These are phyloP conservation scores for Saturnia pavonia DNA, from an alignment of 2,888 invertebrate species.

Conservation along the genomic window DNA sequence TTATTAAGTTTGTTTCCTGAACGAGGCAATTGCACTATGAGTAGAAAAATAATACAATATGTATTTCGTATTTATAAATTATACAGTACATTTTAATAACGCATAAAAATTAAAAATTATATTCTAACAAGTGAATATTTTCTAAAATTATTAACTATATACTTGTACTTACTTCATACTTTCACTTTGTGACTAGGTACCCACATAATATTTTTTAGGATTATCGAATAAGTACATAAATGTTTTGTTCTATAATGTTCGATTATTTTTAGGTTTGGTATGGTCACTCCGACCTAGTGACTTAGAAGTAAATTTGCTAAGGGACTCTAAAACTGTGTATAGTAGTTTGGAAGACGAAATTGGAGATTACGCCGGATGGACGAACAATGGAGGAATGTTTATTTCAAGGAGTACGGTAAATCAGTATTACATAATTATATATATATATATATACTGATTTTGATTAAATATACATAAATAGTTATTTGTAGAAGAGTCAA, in stretches of 20 bases:
- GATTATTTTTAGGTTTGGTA: slow-evolving; percentile 81
- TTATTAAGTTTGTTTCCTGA: too few relatives aligned
- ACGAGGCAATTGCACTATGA: too few relatives aligned
- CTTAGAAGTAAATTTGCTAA: slow-evolving; percentile 90
- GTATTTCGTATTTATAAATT: too few relatives aligned
- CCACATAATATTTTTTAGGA: neutral
- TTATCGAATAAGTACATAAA: too few relatives aligned
- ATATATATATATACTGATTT: too few relatives aligned
- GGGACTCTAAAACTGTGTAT: slow-evolving; percentile 86
- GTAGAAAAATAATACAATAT: too few relatives aligned
- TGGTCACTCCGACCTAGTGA: slow-evolving; percentile 94
- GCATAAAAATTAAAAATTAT: neutral
- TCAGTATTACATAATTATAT: slow-evolving; percentile 4
- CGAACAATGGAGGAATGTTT: slow-evolving; percentile 94
- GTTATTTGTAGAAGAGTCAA: too few relatives aligned
- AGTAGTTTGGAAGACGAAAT: slow-evolving; percentile 88
- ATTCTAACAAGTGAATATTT: neutral
- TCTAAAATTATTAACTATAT: neutral
- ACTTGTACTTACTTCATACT: neutral
- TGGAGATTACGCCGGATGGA: slow-evolving; percentile 92
- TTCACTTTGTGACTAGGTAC: neutral
- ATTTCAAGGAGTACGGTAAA: slow-evolving; percentile 84
- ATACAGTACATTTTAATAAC: too few relatives aligned
- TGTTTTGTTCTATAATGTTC: neutral
- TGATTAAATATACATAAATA: too few relatives aligned